Base-by-base conservation (phyloP, 2,113 vertebrate species). In the Andinoacara biseriatus region DNA sequence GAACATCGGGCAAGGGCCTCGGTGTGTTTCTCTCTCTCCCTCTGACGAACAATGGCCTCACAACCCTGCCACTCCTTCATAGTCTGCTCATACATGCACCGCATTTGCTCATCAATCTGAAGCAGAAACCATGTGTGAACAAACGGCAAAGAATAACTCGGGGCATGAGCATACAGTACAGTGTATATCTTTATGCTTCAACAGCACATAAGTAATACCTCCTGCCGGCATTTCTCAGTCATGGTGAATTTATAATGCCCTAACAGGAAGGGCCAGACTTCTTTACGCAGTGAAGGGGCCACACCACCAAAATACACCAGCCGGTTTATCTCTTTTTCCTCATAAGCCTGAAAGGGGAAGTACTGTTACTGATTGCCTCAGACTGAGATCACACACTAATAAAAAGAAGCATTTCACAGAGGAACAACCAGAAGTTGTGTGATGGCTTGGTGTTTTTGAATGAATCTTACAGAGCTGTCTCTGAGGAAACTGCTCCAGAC, bases 11-110 rank as follows among this genome's bases (percentile, higher is more conserved):
- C 97, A 56, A 99, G 84, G 17, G 98, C 98, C 0, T 96, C 97
- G 0, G 97, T 97, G 0, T 99, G 98, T 1, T 98, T 98, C 89
- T 99, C 97, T 58, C 97, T 94, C 94, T 99, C 98, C 33, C 97
- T 94, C 94, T 99, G 97, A 58, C 95, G 93, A 62, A 99, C 98
- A 1, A 99, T 99, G 40, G 97, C 97, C 92, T 99, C 98, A 0
- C 98, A 99, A 46, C 98, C 98, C 95, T 97, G 94, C 98, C 98
- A 99, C 91, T 99, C 97, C 0, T 97, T 96, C 97, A 99, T 97
- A 7, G 96, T 99, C 92, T 99, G 98, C 76, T 97, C 95, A 0
- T 99, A 99, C 95, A 96, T 95, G 4, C 93, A 90, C 0, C 95
- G 95, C 26, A 96, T 96, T 94, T 97, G 96, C 59, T 97, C 95